These are phyloP conservation scores for Tetragnatha montana DNA, from an alignment of 2,888 invertebrate species.

Conservation along the genomic window DNA sequence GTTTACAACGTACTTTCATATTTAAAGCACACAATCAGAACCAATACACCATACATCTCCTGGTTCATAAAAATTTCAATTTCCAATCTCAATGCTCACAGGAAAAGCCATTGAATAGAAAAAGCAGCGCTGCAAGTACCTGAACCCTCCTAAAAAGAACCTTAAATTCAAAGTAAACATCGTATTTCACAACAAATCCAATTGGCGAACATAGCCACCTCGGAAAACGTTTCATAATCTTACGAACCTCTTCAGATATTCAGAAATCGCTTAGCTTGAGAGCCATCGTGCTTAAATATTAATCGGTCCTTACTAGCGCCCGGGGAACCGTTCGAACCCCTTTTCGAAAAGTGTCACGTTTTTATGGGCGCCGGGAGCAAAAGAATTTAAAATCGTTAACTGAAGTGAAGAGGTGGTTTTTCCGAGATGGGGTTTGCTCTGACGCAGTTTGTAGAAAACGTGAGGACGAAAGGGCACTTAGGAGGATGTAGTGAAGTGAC, in stretches of 20 bases:
- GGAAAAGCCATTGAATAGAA: background rate
- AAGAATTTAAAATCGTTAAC: background rate
- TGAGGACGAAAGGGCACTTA: background rate
- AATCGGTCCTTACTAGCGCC: background rate
- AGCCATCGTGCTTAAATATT: background rate
- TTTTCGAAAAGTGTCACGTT: background rate
- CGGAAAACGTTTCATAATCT: background rate
- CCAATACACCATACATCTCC: background rate
- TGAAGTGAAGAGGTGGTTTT: background rate
- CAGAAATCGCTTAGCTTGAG: background rate
- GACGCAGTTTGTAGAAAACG: background rate
- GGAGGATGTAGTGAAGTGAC: background rate
- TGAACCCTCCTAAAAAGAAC: background rate
- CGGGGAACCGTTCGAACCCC: background rate
- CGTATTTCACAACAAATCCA: background rate
- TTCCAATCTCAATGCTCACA: background rate
- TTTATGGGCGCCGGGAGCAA: background rate
- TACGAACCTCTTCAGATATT: background rate
- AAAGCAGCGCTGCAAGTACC: background rate
- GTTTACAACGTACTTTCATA: no score
- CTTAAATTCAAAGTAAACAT: background rate
- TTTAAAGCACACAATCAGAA: background rate
- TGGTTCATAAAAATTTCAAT: background rate
- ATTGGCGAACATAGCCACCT: background rate
- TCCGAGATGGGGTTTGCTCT: background rate